Percentiles rank a stretch among this genome's conserved stretches.
Conservation (phyloP, 2,797 vertebrate genomes). For the Sparidentex hasta region DNA sequence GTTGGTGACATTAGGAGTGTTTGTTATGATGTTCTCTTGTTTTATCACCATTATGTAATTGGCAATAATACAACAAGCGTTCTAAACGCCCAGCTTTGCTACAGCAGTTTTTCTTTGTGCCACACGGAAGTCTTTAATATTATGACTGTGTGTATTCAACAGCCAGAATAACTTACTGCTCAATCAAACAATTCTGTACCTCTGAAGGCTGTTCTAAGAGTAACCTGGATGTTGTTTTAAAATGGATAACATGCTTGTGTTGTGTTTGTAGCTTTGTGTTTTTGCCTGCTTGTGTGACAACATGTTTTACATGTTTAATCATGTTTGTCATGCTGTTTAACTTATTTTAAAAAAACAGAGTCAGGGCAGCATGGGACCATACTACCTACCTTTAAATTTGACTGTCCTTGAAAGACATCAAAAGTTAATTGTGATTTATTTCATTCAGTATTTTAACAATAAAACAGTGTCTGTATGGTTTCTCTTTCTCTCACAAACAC, state of each 20-base stretch:
- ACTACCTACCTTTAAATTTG: neutral
- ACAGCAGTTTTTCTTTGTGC: slow-evolving; percentile 14
- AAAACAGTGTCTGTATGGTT: slow-evolving; percentile 23
- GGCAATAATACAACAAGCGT: neutral
- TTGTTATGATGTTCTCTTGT: slow-evolving; percentile 30
- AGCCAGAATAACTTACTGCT: neutral
- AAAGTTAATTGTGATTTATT: neutral
- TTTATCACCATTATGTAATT: slow-evolving; percentile 17
- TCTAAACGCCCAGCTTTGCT: slow-evolving; percentile 2
- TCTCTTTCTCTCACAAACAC: slow-evolving; percentile 65
- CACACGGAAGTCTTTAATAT: neutral
- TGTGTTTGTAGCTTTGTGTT: slow-evolving; percentile 23
- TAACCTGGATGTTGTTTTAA: neutral
- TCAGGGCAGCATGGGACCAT: neutral
- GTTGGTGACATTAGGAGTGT: slow-evolving; percentile 16
- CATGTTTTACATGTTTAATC: neutral
- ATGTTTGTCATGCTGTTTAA: neutral
- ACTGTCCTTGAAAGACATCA: neutral
- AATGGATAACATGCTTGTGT: slow-evolving; percentile 7
- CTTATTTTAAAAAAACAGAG: neutral
- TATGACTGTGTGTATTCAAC: neutral
- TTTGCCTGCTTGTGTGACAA: neutral
- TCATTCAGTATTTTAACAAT: slow-evolving; percentile 3
- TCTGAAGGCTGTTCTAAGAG: neutral
- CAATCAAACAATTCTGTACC: slow-evolving; percentile 6